phyloP scores from a whole-genome alignment of 2,113 vertebrate species.

The Lucifuga dentata region DNA sequence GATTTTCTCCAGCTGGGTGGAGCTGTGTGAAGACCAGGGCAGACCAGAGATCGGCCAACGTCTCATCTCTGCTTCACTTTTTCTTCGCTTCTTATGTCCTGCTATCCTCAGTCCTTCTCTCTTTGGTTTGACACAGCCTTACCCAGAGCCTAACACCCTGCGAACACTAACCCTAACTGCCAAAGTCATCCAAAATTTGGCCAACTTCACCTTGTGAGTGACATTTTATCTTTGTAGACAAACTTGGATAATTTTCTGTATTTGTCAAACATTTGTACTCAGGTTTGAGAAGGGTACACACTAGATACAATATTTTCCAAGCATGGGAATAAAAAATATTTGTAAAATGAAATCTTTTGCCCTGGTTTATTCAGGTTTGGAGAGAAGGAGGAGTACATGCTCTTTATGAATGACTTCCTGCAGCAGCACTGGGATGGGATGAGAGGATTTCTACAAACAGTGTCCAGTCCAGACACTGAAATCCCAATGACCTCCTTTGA shows the following conservation, averaged over 20 bases:
- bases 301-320: not conserved
- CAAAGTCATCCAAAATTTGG: constrained; percentile 97
- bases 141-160: constrained; percentile 87
- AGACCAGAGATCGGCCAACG: constrained; percentile 86
- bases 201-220: constrained; percentile 92
- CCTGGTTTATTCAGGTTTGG: constrained; percentile 86
- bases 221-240: not conserved
- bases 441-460: constrained; percentile 85
- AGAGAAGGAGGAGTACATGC: constrained; percentile 97
- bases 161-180: constrained; percentile 92
- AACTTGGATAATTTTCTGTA: too few relatives aligned
- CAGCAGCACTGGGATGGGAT: constrained; percentile 88
- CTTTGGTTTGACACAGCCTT: constrained; percentile 90
- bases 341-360: not conserved
- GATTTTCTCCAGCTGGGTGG: constrained; percentile 91
- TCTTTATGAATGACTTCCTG: constrained; percentile 95
- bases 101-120: constrained; percentile 94
- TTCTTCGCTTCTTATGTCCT: constrained; percentile 93
- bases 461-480: constrained; percentile 83
- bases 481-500: constrained; percentile 85
- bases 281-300: too few relatives aligned
- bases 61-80: constrained; percentile 93
- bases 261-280: too few relatives aligned
- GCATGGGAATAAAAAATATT: not conserved
- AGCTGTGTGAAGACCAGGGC: constrained; percentile 83